phyloP scores from a whole-genome alignment of 2,797 vertebrate species.

The Harpagifer antarcticus region DNA sequence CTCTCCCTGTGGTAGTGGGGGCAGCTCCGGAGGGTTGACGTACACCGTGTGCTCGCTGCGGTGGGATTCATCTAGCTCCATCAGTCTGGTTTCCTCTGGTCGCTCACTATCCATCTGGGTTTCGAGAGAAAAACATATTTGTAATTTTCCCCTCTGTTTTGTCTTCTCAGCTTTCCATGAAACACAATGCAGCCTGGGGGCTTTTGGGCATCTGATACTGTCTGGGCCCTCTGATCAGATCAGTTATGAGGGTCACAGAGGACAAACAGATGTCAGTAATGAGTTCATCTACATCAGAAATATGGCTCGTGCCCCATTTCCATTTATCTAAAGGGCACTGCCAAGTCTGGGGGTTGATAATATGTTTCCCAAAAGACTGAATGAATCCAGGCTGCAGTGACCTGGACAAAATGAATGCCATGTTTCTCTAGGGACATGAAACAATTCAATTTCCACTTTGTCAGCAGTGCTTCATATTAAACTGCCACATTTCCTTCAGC shows the following conservation, averaged over 20 bases:
- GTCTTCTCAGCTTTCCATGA: conserved; percentile 1
- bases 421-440: conserved; percentile 52
- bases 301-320: conserved; percentile 12
- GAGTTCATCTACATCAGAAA: conserved; percentile 36
- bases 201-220: conserved; percentile 7
- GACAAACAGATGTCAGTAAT: conserved; percentile 47
- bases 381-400: conserved; percentile 71
- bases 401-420: conserved; percentile 70
- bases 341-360: conserved; percentile 40
- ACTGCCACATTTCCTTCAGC: conserved; percentile 59
- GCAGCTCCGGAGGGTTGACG: conserved; percentile 97
- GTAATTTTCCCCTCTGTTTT: conserved; percentile 4
- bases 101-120: conserved; percentile 92
- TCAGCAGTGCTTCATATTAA: conserved; percentile 47
- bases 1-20: conserved; percentile 92
- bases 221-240: conserved; percentile 33
- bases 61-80: conserved; percentile 97
- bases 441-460: conserved; percentile 56
- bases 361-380: conserved; percentile 45
- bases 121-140: conserved; percentile 45
- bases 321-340: conserved; percentile 39
- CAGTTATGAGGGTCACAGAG: conserved; percentile 41
- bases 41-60: conserved; percentile 98
- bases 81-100: conserved; percentile 91
- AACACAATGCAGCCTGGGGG: conserved; percentile 22